Evolutionary conservation across 2,113 vertebrate species (phyloP), one percentile per base, ranked within the genome.

Genomic region (Lamprologus callipterus): DNA sequence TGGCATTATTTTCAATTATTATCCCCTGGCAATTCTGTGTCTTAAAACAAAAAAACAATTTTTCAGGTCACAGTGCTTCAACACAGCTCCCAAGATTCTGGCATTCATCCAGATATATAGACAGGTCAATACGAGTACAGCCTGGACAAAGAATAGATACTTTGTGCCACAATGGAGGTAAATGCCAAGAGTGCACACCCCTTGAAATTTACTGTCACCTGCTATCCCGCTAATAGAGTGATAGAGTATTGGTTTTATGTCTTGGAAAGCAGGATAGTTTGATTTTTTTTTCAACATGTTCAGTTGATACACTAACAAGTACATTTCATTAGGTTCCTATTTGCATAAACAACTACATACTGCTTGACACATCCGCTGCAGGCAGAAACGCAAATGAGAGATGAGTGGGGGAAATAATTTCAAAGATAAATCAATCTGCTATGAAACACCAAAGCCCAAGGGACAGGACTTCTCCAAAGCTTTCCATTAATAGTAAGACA

Each of bases 111-210:
- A 94, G 85, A 47, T 57, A 40, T 81, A 78, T 49, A 78, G 45
- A 78, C 60, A 82, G 92, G 90, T 95, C 93, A 94, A 93, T 88
- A 90, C 21, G n/a, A 89, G 83, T 88, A 40, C 37, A 89, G 79
- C 82, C 84, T 79, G 60, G 86, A 87, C 23, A 42, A 86, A 89
- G 82, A 93, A 87, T 51, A 90, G 89, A 91, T 85, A 57, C 63
- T 90, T 4, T 89, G 58, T 93, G 92, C 94, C 94, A 95, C 81
- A 81, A 6, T 90, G 83, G 82, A 92, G 90, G 89, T 90, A 90
- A 93, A 93, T 87, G 94, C 91, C 94, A 95, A 88, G 89, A 92
- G 89, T 78, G 87, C 49, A 86, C 81, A 80, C 90, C 45, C 65
- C 8, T 13, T 4, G 92, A 92, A 91, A 94, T 85, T 93, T 85